Evolutionary conservation across 2,888 invertebrate species (phyloP).

Genomic region (Saturnia japonica): DNA sequence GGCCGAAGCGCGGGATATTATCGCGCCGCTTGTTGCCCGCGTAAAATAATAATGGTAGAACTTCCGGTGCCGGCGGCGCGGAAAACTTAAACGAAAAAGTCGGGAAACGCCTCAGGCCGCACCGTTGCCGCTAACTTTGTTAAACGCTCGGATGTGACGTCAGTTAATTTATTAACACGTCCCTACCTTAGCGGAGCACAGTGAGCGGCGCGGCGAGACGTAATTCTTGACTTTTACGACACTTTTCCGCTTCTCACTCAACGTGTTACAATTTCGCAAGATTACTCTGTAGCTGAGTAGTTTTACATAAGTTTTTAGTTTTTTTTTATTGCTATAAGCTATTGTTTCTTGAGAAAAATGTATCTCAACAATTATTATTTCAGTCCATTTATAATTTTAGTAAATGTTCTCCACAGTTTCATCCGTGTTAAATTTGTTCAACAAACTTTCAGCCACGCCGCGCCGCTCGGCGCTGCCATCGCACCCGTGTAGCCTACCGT

Average conservation of each 20-base stretch:
- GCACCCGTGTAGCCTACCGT: no score
- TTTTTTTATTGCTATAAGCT: not conserved
- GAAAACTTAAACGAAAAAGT: conserved; percentile 79
- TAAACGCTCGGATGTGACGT: conserved; percentile 76
- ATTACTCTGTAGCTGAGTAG: conserved; percentile 34
- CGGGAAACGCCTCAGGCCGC: conserved; percentile 76
- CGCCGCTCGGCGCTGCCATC: no score
- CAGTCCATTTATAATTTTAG: not conserved
- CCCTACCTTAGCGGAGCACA: conserved; percentile 54
- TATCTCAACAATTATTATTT: not conserved
- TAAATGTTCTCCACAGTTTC: not conserved
- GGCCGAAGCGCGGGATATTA: conserved; percentile 77
- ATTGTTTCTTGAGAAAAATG: not conserved
- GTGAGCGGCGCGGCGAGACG: conserved; percentile 40
- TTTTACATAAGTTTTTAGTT: conserved; percentile 24
- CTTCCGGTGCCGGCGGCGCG: conserved; percentile 82
- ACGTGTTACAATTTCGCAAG: conserved; percentile 53
- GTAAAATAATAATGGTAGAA: conserved; percentile 83
- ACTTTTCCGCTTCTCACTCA: conserved; percentile 63
- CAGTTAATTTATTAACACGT: conserved; percentile 82
- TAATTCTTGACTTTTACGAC: conserved; percentile 65
- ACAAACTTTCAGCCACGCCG: no score
- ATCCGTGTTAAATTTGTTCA: no score
- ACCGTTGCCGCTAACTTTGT: conserved; percentile 69
- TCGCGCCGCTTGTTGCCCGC: conserved; percentile 83